These are phyloP conservation scores for Notodromas monacha DNA, from an alignment of 2,888 invertebrate species.

Conservation along the genomic window DNA sequence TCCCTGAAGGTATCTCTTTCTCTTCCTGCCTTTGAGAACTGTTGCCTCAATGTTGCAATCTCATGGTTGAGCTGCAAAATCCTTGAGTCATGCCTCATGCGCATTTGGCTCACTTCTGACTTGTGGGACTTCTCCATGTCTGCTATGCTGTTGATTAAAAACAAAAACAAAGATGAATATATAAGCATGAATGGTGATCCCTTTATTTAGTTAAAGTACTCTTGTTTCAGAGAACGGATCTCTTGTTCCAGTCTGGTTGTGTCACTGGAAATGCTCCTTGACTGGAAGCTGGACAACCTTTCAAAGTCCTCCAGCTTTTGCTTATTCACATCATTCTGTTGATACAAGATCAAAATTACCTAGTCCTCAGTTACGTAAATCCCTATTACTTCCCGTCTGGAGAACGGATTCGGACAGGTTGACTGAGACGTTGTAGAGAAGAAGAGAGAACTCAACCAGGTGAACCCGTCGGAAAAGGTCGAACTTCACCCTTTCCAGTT, in stretches of 20 bases:
- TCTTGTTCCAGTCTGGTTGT: constrained; percentile 40
- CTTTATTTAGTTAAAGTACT: no score
- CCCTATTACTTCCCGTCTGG: no score
- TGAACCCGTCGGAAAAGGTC: no score
- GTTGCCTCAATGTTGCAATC: constrained; percentile 41
- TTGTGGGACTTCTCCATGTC: constrained; percentile 36
- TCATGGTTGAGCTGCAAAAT: constrained; percentile 46
- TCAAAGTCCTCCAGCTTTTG: constrained; percentile 65
- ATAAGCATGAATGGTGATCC: no score
- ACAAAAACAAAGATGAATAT: no score
- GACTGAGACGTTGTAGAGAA: no score
- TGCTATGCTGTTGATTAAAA: no score
- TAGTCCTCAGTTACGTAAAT: no score
- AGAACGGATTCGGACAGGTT: no score
- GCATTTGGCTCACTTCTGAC: constrained; percentile 40
- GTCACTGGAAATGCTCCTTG: constrained; percentile 38
- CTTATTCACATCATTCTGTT: constrained; percentile 29
- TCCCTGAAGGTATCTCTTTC: constrained; percentile 64
- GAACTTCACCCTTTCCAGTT: constrained; percentile 28
- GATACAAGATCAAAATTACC: no score
- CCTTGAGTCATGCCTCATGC: constrained; percentile 51
- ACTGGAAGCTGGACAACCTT: constrained; percentile 46
- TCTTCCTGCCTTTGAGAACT: constrained; percentile 42
- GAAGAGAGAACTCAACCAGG: no score
- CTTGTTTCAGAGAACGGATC: no score